phyloP scores from a whole-genome alignment of 2,113 vertebrate genomes.

The Scomber scombrus region DNA sequence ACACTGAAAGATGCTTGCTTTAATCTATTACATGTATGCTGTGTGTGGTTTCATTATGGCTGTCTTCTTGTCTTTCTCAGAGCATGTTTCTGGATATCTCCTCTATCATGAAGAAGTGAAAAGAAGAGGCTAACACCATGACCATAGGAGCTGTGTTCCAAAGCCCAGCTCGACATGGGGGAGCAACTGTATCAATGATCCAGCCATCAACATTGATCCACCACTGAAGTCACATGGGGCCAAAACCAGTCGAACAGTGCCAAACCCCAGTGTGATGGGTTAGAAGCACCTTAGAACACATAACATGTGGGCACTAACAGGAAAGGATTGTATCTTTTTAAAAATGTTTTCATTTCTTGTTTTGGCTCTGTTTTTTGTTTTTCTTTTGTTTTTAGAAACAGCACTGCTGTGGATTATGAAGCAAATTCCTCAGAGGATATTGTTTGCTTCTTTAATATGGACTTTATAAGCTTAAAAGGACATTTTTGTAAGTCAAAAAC shows the following conservation, averaged over 20 bases:
- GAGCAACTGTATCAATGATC: slow-evolving; percentile 65
- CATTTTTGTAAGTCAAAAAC: slow-evolving; percentile 55
- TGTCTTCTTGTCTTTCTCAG: slow-evolving; percentile 85
- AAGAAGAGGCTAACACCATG: background rate
- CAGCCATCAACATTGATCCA: slow-evolving; percentile 49
- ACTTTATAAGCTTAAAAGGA: slow-evolving; percentile 32
- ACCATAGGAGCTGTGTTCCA: slow-evolving; percentile 20
- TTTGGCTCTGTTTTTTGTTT: slow-evolving; percentile 5
- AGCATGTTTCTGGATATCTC: slow-evolving; percentile 95
- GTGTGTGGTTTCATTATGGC: background rate
- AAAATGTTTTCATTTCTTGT: slow-evolving; percentile 10
- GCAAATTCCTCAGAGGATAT: slow-evolving; percentile 17
- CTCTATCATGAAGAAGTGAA: slow-evolving; percentile 97
- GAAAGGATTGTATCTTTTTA: slow-evolving; percentile 15
- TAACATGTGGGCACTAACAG: slow-evolving; percentile 27
- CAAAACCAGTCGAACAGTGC: slow-evolving; percentile 20
- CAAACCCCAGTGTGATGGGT: slow-evolving; percentile 30
- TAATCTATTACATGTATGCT: background rate
- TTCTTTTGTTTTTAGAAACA: slow-evolving; percentile 17
- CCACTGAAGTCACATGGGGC: slow-evolving; percentile 50
- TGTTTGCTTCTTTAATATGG: slow-evolving; percentile 31
- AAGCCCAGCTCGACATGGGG: slow-evolving; percentile 22
- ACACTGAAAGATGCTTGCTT: background rate
- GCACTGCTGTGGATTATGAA: slow-evolving; percentile 8
- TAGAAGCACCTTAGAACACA: slow-evolving; percentile 75